A percentile compares a stretch with the other conserved stretches of the same genome.
These are phyloP conservation scores for Anthopleura sola DNA, from an alignment of 64 coral and sea anemone species.

Conservation along the genomic window DNA sequence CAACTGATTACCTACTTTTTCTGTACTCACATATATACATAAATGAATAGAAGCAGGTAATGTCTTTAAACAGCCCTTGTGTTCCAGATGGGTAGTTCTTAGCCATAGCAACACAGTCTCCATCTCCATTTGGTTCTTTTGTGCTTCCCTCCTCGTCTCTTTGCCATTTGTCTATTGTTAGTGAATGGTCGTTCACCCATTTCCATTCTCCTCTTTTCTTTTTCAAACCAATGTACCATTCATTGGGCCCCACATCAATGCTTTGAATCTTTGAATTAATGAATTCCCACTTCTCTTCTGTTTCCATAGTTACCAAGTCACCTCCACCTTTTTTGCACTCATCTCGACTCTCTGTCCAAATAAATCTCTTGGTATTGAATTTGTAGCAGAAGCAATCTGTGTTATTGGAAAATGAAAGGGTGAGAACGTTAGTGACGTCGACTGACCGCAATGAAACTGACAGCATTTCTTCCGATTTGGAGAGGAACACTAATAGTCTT, in stretches of 20 bases:
- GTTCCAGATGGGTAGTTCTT: conserved; percentile 20
- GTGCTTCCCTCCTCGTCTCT: too few species aligned
- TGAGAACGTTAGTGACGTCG: neutral
- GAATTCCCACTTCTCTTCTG: conserved; percentile 22
- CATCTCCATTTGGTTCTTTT: conserved; percentile 31
- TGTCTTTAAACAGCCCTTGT: conserved; percentile 34
- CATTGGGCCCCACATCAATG: neutral
- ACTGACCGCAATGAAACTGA: neutral
- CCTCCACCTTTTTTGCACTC: neutral
- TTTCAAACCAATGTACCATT: conserved; percentile 51
- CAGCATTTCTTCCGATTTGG: too few species aligned
- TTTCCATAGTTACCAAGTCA: conserved; percentile 38
- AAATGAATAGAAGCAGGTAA: neutral
- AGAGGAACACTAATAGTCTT: neutral
- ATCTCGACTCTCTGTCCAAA: neutral
- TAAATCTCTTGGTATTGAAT: neutral
- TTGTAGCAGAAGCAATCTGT: conserved; percentile 21
- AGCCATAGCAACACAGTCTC: conserved; percentile 19
- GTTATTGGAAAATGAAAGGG: neutral
- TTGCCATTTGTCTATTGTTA: conserved; percentile 37
- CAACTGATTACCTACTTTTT: neutral
- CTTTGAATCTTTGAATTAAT: conserved; percentile 19
- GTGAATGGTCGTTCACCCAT: conserved; percentile 7
- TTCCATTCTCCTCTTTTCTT: conserved; percentile 29
- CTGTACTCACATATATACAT: conserved; percentile 2